A percentile compares a stretch with the other conserved stretches of the same genome.
Evolutionary conservation across 2,888 invertebrate species (phyloP).

Genomic region (Caenorhabditis angaria): DNA sequence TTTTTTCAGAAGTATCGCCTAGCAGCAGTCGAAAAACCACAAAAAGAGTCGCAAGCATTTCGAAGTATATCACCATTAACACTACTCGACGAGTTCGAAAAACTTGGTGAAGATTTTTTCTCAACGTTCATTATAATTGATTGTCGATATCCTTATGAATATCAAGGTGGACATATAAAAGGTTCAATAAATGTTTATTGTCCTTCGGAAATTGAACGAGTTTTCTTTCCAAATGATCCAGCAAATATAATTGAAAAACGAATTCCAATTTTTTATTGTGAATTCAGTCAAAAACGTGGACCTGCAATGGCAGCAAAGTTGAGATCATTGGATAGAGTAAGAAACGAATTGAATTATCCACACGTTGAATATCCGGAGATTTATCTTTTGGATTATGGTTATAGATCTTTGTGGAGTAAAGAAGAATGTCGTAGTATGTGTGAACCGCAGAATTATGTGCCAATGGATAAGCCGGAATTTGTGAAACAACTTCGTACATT

Average conservation of each 20-base stretch:
- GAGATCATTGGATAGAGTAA: conserved; percentile 83
- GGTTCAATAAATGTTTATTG: conserved; percentile 38
- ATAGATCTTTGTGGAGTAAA: conserved; percentile 79
- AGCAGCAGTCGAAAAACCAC: conserved; percentile 32
- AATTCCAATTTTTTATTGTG: conserved; percentile 76
- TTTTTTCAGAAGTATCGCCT: conserved; percentile 32
- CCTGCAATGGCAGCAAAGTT: conserved; percentile 81
- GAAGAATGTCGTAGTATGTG: conserved; percentile 35
- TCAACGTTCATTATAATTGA: conserved; percentile 40
- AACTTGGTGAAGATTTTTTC: conserved; percentile 22
- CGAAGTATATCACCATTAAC: conserved; percentile 34
- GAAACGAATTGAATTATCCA: conserved; percentile 81
- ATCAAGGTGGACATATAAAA: conserved; percentile 48
- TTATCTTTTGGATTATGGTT: conserved; percentile 90
- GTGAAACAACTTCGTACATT: conserved; percentile 26
- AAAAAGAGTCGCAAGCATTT: conserved; percentile 39
- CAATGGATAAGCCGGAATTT: conserved; percentile 44
- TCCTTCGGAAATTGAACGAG: conserved; percentile 20
- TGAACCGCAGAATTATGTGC: conserved; percentile 43
- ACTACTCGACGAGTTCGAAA: conserved; percentile 29
- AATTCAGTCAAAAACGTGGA: conserved; percentile 94
- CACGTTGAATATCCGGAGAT: conserved; percentile 85
- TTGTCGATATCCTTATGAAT: conserved; percentile 55
- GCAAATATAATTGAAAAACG: conserved; percentile 4
- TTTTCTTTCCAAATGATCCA: conserved; percentile 32